Base-by-base conservation (phyloP, 2,888 invertebrate species). In the Lasiommata megera region DNA sequence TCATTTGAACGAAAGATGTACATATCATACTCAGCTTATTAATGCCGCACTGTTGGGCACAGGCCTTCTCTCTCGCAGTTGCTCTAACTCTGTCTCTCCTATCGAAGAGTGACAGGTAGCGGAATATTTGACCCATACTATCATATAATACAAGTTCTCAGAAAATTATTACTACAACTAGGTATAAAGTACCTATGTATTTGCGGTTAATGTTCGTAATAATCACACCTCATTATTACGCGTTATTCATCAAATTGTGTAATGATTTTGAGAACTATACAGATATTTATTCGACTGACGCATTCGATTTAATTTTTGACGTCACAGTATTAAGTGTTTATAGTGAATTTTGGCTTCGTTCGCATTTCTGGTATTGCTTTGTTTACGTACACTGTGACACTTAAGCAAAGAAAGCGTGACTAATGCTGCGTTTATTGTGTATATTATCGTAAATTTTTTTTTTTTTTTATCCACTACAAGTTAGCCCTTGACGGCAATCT, bases 231-330 rank as follows among this genome's bases (percentile, higher is more conserved):
- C 41, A 56, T 50, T 56, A 50, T 14, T 36, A 23, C 7, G n/a
- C 23, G 34, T 50, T 43, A 56, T 23, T 56, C 50, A 56, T 43
- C 41, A 46, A 17, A 38, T 47, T 38, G 29, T 54, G 28, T 56
- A 56, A 50, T 50, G 50, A 50, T 50, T 50, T 43, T 9, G 41
- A 34, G 50, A 50, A 48, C 38, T n/a, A n/a, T n/a, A n/a, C n/a
- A n/a, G 29, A 23, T 34, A 48, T 50, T 37, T 16, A 28, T 46
- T n/a, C 29, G 14, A 16, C n/a, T 56, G 56, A 56, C 56, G 56
- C 36, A 56, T 18, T 14, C 18, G 16, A 40, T 17, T 54, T 12
- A 9, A 7, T 40, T 11, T 34, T 48, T 48, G 46, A 55, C 55
- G 55, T 41, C 48, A 50, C n/a, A 1, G 23, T n/a, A 11, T 9